Base-by-base conservation (phyloP, 1,140 invertebrate species). In the Lepeophtheirus salmonis region DNA sequence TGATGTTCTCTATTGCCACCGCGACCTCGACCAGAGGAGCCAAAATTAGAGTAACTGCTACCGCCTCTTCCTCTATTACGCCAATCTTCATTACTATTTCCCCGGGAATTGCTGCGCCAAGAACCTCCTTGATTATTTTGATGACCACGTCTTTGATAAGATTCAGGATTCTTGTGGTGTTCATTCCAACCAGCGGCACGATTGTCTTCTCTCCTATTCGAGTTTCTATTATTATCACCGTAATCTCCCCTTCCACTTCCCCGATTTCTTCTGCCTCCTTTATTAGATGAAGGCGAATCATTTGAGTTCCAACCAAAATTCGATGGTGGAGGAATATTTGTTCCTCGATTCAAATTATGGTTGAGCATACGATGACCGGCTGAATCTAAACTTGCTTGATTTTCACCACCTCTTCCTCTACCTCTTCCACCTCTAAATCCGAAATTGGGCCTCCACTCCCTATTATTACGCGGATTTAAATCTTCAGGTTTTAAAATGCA, bases 401-500 rank as follows among this genome's bases (percentile, higher is more conserved):
- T 78, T 58, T 73, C 70, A 10, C 51, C 16, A 18, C 30, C 25
- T 3, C 22, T 17, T 2, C 21, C 13, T 2, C 30, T 22, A 1
- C 50, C 17, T 50, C 60, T 12, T 67, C 69, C 49, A 71, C 67
- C 62, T 77, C 75, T 64, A 76, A 77, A 68, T 81, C 77, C 30
- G n/a, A 41, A 41, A n/a, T 41, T 41, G 6, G 30, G 30, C n/a
- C 30, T 41, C 53, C 53, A 55, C 3, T 55, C 53, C 53, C 53
- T n/a, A 6, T n/a, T 21, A 2, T 50, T 12, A 3, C 50, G 10
- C 21, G 24, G 16, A 2, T 20, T 56, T 67, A 83, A 78, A 69
- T 89, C 81, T 53, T 79, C 78, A 0, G 86, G 86, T 70, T 88
- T 89, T 24, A 95, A 73, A 0, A 89, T 83, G 58, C 75, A 73